These are phyloP conservation scores for Spodoptera littoralis DNA, from an alignment of 2,888 invertebrate species.

Conservation along the genomic window DNA sequence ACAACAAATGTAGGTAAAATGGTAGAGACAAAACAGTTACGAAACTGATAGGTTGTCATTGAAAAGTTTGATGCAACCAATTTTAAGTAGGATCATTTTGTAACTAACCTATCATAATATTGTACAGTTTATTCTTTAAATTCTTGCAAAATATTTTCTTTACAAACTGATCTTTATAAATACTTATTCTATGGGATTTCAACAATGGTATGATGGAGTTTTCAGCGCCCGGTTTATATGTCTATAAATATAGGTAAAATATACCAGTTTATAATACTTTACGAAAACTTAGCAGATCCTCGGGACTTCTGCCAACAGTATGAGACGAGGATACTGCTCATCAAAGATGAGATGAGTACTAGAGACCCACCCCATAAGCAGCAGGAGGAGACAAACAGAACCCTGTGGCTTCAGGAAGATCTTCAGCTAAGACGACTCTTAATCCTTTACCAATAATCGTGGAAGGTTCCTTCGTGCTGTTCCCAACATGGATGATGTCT, in stretches of 20 bases:
- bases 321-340: conserved; percentile 84
- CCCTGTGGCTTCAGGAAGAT: conserved; percentile 83
- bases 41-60: no score
- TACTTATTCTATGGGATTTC: conserved; percentile 44
- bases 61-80: no score
- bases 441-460: conserved; percentile 91
- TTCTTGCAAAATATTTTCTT: background rate
- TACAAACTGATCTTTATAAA: conserved; percentile 34
- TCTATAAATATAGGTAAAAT: conserved; percentile 28
- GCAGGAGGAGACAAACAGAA: conserved; percentile 91
- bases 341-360: conserved; percentile 89
- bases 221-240: conserved; percentile 20
- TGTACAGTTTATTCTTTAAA: no score
- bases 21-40: no score
- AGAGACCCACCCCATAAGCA: conserved; percentile 90
- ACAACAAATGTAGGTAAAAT: no score
- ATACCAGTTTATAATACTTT: conserved; percentile 41
- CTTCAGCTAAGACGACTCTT: conserved; percentile 91
- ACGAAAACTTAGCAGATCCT: conserved; percentile 73
- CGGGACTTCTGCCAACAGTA: conserved; percentile 81
- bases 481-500: conserved; percentile 81
- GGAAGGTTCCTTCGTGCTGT: conserved; percentile 87
- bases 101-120: no score
- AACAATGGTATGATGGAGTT: conserved; percentile 18
- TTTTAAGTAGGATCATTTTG: no score